Evolutionary conservation across 2,113 vertebrate genomes (phyloP).

Genomic region (Cervus canadensis): DNA sequence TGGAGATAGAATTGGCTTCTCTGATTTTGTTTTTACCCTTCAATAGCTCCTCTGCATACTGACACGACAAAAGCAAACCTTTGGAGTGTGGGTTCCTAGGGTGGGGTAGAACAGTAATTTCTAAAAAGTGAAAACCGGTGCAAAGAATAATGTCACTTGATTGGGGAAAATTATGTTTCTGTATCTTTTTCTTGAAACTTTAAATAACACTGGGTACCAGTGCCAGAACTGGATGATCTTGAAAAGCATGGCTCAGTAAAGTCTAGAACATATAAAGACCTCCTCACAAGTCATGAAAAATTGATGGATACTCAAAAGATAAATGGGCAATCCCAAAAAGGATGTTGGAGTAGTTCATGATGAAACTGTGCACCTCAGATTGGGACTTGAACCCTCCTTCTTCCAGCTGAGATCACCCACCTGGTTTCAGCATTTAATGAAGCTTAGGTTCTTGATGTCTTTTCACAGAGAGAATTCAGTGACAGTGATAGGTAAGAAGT

Average conservation of each 20-base stretch:
- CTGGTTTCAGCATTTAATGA: neutral
- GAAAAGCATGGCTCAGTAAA: too few species aligned
- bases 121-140: conserved; percentile 16
- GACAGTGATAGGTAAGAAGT: neutral
- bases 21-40: neutral
- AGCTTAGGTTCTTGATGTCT: neutral
- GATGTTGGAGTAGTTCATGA: accelerated
- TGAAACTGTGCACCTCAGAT: neutral
- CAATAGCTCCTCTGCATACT: neutral
- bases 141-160: neutral
- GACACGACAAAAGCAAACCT: neutral
- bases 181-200: neutral
- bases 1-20: neutral
- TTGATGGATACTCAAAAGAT: neutral
- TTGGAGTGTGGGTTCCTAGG: neutral
- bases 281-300: neutral
- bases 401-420: neutral
- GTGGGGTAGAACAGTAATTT: neutral
- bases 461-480: neutral
- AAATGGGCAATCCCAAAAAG: neutral
- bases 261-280: neutral
- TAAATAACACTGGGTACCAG: neutral
- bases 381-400: neutral
- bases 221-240: neutral
- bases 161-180: conserved; percentile 13